A percentile compares a stretch with the other conserved stretches of the same genome.
These are phyloP conservation scores for Datnioides undecimradiatus DNA, from an alignment of 2,113 vertebrate species.

Conservation along the genomic window DNA sequence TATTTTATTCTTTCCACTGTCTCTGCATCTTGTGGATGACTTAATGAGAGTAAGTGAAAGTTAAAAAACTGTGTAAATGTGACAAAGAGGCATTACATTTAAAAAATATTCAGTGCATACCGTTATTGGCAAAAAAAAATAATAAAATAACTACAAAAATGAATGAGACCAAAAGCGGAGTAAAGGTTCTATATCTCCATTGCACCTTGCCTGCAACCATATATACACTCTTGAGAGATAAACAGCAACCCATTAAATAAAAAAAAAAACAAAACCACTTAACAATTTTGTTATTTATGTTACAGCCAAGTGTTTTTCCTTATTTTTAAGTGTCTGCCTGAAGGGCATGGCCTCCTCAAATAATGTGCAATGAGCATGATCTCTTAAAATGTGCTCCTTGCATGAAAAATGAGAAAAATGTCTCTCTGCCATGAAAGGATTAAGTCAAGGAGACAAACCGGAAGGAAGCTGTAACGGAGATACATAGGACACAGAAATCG, in stretches of 20 bases:
- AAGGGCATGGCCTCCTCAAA: not conserved
- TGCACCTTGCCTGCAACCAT: not conserved
- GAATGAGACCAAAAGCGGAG: not conserved
- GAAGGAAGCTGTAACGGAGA: conserved; percentile 3
- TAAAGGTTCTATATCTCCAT: not conserved
- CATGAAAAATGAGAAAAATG: conserved; percentile 12
- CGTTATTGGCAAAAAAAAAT: not conserved
- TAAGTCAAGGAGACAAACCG: conserved; percentile 13
- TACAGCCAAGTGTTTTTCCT: not conserved
- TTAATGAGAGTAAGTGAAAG: not conserved
- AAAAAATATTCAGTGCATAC: not conserved
- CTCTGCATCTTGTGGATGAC: not conserved
- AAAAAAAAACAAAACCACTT: not conserved
- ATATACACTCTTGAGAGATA: not conserved
- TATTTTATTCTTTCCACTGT: not conserved
- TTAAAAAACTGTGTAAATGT: not conserved
- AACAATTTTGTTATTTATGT: not conserved
- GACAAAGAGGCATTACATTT: not conserved
- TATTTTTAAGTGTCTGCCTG: conserved; percentile 5
- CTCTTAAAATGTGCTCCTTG: conserved; percentile 22
- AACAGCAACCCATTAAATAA: not conserved
- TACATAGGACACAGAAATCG: conserved; percentile 20
- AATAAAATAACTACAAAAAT: too few species aligned
- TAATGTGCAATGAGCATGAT: conserved; percentile 5
- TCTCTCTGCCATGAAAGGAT: conserved; percentile 1